Conservation (phyloP, 2,113 vertebrate species). For the Ceyx cyanopectus region DNA sequence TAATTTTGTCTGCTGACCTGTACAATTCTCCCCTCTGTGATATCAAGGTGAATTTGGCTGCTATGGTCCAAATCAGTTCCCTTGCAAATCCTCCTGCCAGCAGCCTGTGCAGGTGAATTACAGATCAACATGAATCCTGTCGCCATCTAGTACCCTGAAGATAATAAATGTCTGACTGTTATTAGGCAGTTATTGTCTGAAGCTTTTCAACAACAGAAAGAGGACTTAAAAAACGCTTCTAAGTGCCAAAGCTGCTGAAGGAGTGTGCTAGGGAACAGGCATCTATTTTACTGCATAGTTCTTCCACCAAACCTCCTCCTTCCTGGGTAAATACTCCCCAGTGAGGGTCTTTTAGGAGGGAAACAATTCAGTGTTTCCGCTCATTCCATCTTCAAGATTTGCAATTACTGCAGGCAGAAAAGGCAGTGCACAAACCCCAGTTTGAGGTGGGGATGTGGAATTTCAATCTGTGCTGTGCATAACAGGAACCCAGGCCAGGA, state of each 20-base stretch:
- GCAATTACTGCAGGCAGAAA: background rate
- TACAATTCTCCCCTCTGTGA: background rate
- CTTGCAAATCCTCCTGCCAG: background rate
- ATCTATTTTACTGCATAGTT: background rate
- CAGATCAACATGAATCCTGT: background rate
- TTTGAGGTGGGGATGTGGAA: slow-evolving; percentile 57
- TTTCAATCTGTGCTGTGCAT: slow-evolving; percentile 61
- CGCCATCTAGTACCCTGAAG: background rate
- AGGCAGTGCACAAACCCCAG: background rate
- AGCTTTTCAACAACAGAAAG: slow-evolving; percentile 5
- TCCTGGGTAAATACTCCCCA: background rate
- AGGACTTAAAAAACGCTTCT: background rate
- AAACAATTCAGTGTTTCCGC: background rate
- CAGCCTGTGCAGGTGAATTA: background rate
- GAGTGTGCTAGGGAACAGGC: background rate
- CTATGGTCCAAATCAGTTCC: rapidly evolving
- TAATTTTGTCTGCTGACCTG: background rate
- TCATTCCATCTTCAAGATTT: background rate
- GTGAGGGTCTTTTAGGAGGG: slow-evolving; percentile 9
- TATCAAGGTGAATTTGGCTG: background rate
- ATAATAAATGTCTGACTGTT: background rate
- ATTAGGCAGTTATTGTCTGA: background rate
- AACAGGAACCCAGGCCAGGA: slow-evolving; percentile 62
- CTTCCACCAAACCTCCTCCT: background rate
- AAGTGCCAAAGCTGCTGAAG: background rate